Base-by-base conservation (phyloP, 1,140 invertebrate genomes). In the Drosophila auraria region DNA sequence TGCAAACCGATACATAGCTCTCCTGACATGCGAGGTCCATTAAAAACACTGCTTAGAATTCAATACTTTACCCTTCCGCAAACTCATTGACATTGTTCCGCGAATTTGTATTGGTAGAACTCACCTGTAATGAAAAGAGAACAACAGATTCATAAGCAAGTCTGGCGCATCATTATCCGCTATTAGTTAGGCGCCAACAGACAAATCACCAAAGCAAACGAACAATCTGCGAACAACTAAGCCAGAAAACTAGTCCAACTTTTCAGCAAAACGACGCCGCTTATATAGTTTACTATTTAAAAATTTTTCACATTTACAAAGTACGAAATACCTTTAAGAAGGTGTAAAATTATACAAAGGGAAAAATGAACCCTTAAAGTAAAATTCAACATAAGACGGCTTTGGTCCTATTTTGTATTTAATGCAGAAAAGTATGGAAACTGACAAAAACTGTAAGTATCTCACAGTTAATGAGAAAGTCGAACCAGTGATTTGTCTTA, bases 41-140 rank as follows among this genome's bases (percentile, higher is more conserved):
- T 23, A 25, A 11, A 23, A 7, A 11, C 0, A 15, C 0, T 9
- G 42, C 38, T 27, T 36, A n/a, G 3, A 15, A 20, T 45, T 23
- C 12, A 25, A n/a, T 73, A 72, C 70, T 23, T 73, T 73, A 73
- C 70, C 70, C 53, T 51, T 40, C 5, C 12, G 8, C 25, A 27
- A 15, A 11, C 25, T 44, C 36, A 68, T 50, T 20, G 23, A 50
- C 27, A 23, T 23, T 57, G n/a, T 25, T 57, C 54, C 1, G 20
- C 27, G 15, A 56, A 53, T 53, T 49, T 25, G 8, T 45, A 36
- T 58, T 15, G n/a, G 12, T 49, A 33, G 33, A 68, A 84, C 82
- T 84, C 68, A 84, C 82, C 82, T 84, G 78, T n/a, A 84, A 84
- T 11, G 23, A 61, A 38, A 36, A 42, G 38, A 54, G 17, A 61